Percentiles rank a stretch among this genome's conserved stretches.
These are phyloP conservation scores for Jacana jacana DNA, from an alignment of 2,113 vertebrate genomes.

Conservation along the genomic window DNA sequence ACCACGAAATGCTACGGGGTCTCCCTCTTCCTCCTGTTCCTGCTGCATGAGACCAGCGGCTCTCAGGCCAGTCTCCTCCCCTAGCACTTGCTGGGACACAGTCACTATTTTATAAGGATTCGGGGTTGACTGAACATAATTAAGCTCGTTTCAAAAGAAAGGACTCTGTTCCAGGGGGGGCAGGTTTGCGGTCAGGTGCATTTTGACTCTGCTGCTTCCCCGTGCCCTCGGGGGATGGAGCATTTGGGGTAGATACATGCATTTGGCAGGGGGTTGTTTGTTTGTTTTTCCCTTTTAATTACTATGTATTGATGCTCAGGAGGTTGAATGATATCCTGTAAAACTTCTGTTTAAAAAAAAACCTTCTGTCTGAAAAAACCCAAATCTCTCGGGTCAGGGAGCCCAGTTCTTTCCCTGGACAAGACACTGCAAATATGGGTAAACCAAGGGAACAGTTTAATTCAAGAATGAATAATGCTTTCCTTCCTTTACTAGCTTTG, in stretches of 20 bases:
- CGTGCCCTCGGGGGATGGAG: too few relatives aligned
- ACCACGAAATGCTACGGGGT: neutral
- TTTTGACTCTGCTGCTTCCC: neutral
- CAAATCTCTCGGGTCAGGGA: neutral
- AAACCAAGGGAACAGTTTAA: neutral
- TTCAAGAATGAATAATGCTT: neutral
- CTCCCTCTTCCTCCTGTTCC: neutral
- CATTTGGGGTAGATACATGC: neutral
- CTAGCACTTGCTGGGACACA: neutral
- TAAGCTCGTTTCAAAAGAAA: neutral
- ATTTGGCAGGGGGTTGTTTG: too few relatives aligned
- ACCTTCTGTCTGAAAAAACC: neutral
- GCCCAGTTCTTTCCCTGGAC: neutral
- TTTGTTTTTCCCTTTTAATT: neutral
- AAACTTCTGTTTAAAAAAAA: neutral
- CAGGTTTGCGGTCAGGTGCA: neutral
- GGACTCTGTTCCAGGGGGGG: fast-evolving
- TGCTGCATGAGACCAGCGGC: neutral
- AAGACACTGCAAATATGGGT: neutral
- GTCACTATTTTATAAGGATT: neutral
- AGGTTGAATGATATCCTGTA: neutral
- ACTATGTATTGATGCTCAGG: neutral
- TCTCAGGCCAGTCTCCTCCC: neutral
- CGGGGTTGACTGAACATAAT: neutral
- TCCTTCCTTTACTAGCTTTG: neutral